Conservation (phyloP, 1,140 invertebrate genomes). For the Drosophila pallidifrons region DNA sequence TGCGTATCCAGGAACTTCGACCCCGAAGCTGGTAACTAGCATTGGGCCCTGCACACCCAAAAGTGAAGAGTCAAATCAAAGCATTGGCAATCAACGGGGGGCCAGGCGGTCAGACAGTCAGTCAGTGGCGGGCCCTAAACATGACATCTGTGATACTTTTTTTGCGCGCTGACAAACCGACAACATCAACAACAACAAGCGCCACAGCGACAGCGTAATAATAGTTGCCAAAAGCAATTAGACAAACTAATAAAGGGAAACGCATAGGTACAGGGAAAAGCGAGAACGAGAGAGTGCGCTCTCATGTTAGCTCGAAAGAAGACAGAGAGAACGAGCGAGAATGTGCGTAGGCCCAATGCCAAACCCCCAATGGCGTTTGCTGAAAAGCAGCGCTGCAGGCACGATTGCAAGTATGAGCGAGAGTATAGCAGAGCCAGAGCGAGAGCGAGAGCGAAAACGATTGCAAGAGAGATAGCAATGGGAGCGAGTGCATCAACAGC, state of each 20-base stretch:
- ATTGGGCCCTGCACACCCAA: constrained; percentile 55
- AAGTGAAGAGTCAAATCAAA: constrained; percentile 78
- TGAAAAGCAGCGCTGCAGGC: constrained; percentile 62
- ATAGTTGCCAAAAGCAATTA: constrained; percentile 83
- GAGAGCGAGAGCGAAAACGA: neutral
- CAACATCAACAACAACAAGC: constrained; percentile 49
- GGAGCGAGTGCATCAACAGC: constrained; percentile 41
- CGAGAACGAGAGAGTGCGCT: constrained; percentile 2
- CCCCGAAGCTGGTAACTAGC: constrained; percentile 43
- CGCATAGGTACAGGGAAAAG: constrained; percentile 39
- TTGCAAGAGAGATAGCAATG: neutral
- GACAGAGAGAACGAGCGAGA: constrained; percentile 27
- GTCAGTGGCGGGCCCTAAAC: constrained; percentile 44
- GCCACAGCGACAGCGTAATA: constrained; percentile 59
- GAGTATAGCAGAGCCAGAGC: constrained; percentile 8
- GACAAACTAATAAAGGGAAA: constrained; percentile 82
- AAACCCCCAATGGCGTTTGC: constrained; percentile 77
- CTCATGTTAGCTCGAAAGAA: neutral
- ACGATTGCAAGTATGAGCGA: constrained; percentile 52
- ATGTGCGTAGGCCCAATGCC: constrained; percentile 64
- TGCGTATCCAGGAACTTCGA: constrained; percentile 12
- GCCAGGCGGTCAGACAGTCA: constrained; percentile 36
- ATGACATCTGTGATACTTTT: constrained; percentile 78
- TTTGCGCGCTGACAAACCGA: constrained; percentile 50
- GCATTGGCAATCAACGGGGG: constrained; percentile 42